These are phyloP conservation scores for Volucella zonaria DNA, from an alignment of 2,888 invertebrate genomes.

Conservation along the genomic window DNA sequence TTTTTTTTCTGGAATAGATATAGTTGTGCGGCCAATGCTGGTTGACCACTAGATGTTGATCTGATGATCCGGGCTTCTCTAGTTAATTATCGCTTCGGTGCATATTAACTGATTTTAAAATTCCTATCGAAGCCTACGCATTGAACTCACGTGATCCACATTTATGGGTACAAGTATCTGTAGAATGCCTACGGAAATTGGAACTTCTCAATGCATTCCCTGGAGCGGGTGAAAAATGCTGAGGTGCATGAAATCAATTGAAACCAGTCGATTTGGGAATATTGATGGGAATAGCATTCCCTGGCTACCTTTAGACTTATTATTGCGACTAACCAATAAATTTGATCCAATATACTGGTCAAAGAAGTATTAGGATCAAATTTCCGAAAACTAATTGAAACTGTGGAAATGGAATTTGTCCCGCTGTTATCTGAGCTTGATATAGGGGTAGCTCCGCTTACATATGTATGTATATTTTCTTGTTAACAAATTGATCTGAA, in stretches of 20 bases:
- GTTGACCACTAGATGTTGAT: not conserved
- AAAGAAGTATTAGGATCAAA: no score
- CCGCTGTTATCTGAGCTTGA: no score
- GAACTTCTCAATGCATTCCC: constrained; percentile 25
- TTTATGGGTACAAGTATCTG: constrained; percentile 18
- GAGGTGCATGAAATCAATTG: constrained; percentile 22
- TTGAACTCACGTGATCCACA: constrained; percentile 31
- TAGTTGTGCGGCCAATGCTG: constrained; percentile 25
- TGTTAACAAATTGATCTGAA: no score
- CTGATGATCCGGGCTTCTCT: constrained; percentile 6
- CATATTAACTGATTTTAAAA: constrained; percentile 47
- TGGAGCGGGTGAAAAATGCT: constrained; percentile 2
- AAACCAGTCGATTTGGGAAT: not conserved
- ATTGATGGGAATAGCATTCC: not conserved
- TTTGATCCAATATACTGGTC: not conserved
- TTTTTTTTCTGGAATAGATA: constrained; percentile 41
- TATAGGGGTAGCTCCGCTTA: no score
- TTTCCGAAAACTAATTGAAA: no score
- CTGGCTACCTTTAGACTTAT: no score
- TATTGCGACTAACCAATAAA: not conserved
- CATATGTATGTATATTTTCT: no score
- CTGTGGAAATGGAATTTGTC: no score
- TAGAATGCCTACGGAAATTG: constrained; percentile 23
- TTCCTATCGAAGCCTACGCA: constrained; percentile 53
- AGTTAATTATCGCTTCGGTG: constrained; percentile 44